Conservation (phyloP, 2,797 vertebrate species). For the Dallia pectoralis region DNA sequence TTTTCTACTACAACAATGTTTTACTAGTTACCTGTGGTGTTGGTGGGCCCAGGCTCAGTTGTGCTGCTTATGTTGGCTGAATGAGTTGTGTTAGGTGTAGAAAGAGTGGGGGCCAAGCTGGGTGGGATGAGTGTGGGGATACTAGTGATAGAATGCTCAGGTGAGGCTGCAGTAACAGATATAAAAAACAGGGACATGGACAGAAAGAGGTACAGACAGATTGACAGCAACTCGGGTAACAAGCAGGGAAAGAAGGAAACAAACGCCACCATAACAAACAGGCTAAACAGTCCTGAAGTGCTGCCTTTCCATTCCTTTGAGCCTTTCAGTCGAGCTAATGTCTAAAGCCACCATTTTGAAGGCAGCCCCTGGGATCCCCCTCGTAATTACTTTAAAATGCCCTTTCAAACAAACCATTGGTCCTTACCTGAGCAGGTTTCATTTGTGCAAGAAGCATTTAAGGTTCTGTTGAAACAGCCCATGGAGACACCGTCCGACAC, state of each 20-base stretch:
- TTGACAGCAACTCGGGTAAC: neutral
- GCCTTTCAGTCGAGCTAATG: neutral
- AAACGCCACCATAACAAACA: neutral
- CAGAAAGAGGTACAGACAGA: neutral
- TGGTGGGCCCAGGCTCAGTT: neutral
- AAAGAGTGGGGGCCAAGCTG: neutral
- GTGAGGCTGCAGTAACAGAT: neutral
- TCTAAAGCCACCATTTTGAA: neutral
- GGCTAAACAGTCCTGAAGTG: neutral
- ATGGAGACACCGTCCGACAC: neutral
- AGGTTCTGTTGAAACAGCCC: conserved; percentile 48
- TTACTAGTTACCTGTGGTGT: conserved; percentile 63
- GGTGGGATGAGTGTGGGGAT: no score
- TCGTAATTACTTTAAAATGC: neutral
- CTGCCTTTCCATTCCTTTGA: neutral
- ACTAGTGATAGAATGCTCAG: no score
- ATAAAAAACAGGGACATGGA: neutral
- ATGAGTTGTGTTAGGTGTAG: conserved; percentile 23
- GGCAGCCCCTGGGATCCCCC: neutral
- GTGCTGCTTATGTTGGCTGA: conserved; percentile 29
- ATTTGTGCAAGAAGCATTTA: conserved; percentile 1
- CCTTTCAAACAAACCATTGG: neutral
- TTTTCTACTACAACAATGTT: neutral
- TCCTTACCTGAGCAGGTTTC: conserved; percentile 57
- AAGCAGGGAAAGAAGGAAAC: neutral